phyloP scores from a whole-genome alignment of 2,113 vertebrate genomes.

The Pipra filicauda region DNA sequence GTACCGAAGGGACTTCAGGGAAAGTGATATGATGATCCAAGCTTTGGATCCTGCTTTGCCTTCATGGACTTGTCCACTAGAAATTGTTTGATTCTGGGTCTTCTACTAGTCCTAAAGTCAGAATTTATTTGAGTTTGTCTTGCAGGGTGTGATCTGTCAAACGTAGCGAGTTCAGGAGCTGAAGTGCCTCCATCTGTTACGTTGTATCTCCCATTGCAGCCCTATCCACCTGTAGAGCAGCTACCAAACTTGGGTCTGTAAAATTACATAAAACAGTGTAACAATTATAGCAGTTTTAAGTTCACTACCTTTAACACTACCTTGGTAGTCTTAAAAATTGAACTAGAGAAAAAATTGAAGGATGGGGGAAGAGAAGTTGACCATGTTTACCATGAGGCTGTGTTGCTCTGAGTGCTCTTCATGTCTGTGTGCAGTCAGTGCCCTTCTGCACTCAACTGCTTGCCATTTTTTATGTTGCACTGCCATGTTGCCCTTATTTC shows the following conservation, averaged over 20 bases:
- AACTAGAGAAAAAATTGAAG: neutral
- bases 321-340: neutral
- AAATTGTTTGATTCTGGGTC: neutral
- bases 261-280: neutral
- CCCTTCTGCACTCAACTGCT: neutral
- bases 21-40: accelerated
- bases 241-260: neutral
- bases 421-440: neutral
- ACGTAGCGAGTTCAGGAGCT: neutral
- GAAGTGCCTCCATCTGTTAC: neutral
- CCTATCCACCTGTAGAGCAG: neutral
- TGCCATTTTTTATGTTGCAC: neutral
- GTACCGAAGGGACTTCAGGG: neutral
- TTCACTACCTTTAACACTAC: neutral
- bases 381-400: neutral
- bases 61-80: neutral
- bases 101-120: neutral
- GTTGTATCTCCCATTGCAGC: neutral
- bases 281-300: neutral
- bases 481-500: neutral
- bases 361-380: neutral
- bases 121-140: neutral
- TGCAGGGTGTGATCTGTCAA: neutral
- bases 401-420: neutral
- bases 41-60: neutral